Conservation (phyloP, 2,797 vertebrate genomes). For the Dipus sagitta region DNA sequence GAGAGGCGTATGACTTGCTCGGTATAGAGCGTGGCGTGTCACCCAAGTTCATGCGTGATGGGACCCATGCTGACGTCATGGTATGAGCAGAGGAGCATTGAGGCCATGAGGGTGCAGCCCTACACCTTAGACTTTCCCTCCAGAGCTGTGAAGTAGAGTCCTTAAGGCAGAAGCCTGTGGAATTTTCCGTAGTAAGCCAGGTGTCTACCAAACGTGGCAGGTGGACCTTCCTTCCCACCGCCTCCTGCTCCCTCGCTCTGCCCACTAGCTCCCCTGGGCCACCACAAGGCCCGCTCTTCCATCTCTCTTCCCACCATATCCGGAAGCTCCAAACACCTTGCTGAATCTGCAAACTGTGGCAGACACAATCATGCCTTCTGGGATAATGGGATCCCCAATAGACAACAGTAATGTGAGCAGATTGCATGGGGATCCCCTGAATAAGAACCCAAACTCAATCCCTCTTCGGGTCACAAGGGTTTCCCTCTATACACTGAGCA, state of each 20-base stretch:
- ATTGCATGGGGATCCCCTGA: background rate
- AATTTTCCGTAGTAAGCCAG: background rate
- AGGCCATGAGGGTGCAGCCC: background rate
- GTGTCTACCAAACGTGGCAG: background rate
- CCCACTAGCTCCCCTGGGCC: rapidly evolving
- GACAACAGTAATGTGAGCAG: background rate
- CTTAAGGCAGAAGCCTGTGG: background rate
- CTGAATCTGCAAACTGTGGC: background rate
- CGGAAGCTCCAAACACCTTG: background rate
- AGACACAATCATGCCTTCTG: background rate
- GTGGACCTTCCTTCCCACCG: background rate
- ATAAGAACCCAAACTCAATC: background rate
- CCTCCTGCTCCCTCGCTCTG: background rate
- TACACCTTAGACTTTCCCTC: background rate
- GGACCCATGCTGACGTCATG: background rate
- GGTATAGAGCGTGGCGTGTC: background rate
- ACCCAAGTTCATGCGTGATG: background rate
- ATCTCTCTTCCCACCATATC: too few relatives aligned
- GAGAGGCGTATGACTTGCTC: background rate
- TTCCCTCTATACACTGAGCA: background rate
- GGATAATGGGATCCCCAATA: background rate
- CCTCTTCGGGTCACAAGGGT: background rate
- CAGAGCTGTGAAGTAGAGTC: background rate
- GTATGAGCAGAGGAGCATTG: background rate
- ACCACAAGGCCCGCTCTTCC: rapidly evolving